phyloP scores from a whole-genome alignment of 2,113 vertebrate species.

The Cyprinodon variegatus region DNA sequence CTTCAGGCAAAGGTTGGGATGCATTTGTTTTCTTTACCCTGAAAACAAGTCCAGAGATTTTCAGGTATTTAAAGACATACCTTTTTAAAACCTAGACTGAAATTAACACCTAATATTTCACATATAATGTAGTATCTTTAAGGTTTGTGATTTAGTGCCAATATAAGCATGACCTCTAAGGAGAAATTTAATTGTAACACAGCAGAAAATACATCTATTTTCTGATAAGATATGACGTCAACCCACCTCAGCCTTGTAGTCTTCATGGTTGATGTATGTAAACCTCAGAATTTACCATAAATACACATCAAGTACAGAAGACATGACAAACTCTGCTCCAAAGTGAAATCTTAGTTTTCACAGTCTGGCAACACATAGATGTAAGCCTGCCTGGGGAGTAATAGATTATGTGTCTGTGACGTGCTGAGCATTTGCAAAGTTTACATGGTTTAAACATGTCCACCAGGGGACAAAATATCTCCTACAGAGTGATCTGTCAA shows the following conservation, averaged over 20 bases:
- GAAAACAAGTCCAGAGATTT: background rate
- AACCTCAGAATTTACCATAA: constrained; percentile 22
- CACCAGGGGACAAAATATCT: constrained; percentile 75
- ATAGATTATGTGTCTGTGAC: constrained; percentile 28
- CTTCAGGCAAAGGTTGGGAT: background rate
- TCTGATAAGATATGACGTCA: constrained; percentile 37
- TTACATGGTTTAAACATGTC: constrained; percentile 28
- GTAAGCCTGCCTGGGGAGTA: constrained; percentile 23
- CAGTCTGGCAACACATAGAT: constrained; percentile 31
- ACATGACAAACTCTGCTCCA: constrained; percentile 32
- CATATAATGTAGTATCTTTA: background rate
- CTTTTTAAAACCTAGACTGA: background rate
- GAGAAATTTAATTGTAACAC: background rate
- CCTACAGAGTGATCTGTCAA: constrained; percentile 45
- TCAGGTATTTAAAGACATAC: background rate
- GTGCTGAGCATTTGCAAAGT: constrained; percentile 17
- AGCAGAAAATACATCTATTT: background rate
- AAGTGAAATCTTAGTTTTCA: constrained; percentile 40
- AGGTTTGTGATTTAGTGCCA: background rate
- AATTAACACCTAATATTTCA: background rate
- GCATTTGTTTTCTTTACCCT: background rate
- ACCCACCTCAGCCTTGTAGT: constrained; percentile 33
- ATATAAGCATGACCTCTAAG: background rate
- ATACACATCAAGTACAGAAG: constrained; percentile 44
- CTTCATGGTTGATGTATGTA: constrained; percentile 47